phyloP scores from a whole-genome alignment of 2,888 invertebrate genomes.

The Drosophila trichaetosa region DNA sequence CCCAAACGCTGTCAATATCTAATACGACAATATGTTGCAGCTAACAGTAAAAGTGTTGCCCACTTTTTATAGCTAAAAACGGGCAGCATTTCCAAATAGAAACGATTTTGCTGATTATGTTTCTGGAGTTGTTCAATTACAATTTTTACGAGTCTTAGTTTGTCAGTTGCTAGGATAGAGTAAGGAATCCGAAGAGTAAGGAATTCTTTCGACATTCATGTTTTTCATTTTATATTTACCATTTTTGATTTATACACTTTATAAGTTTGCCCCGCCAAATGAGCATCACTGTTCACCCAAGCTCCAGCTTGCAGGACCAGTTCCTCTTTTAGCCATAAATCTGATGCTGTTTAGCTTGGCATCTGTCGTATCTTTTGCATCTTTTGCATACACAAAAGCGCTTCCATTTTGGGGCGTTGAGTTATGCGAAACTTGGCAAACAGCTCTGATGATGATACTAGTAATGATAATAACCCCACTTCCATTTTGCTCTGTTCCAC shows the following conservation, averaged over 20 bases:
- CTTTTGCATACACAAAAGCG: conserved; percentile 34
- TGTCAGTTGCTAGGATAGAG: no score
- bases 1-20: conserved; percentile 50
- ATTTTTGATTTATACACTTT: not conserved
- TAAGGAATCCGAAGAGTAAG: no score
- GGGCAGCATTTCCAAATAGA: not conserved
- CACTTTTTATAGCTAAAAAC: not conserved
- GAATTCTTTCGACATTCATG: not conserved
- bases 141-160: not conserved
- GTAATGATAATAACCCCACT: conserved; percentile 12
- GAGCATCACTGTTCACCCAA: conserved; percentile 9
- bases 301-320: conserved; percentile 7
- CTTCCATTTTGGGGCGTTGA: conserved; percentile 43
- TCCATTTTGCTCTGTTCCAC: not conserved
- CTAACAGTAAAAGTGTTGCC: not conserved
- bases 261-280: not conserved
- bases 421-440: conserved; percentile 40
- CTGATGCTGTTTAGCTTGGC: conserved; percentile 57
- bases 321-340: conserved; percentile 74
- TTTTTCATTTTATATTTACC: not conserved
- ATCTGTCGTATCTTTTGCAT: conserved; percentile 25
- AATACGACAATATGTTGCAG: conserved; percentile 40
- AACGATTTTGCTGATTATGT: not conserved
- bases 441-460: conserved; percentile 6
- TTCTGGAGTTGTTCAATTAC: not conserved